Conservation (phyloP, 2,113 vertebrate species). For the Oncorhynchus kisutch region DNA sequence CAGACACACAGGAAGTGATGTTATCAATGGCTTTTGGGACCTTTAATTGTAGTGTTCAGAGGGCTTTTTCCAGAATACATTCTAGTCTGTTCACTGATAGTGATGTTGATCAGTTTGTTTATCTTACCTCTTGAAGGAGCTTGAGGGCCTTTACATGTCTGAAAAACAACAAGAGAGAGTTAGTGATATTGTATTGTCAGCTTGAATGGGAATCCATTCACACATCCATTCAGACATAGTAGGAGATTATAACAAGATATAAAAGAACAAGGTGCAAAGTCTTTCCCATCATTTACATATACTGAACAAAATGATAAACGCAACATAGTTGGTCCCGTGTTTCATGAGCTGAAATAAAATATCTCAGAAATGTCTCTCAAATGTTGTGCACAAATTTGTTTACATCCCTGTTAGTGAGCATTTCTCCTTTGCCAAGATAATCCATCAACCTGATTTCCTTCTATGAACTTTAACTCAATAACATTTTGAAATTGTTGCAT, state of each 20-base stretch:
- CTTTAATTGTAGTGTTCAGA: constrained; percentile 17
- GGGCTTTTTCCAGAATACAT: constrained; percentile 2
- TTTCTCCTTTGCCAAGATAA: too few relatives aligned
- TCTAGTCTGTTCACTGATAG: not conserved
- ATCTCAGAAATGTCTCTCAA: too few relatives aligned
- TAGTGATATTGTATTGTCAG: constrained; percentile 6
- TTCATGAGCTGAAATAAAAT: too few relatives aligned
- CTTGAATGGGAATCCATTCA: not conserved
- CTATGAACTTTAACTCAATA: too few relatives aligned
- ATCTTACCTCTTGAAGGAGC: constrained; percentile 81
- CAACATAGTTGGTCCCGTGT: too few relatives aligned
- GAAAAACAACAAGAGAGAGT: constrained; percentile 53
- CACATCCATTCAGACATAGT: not conserved
- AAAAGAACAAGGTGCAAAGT: not conserved
- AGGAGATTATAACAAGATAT: not conserved
- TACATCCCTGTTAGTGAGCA: too few relatives aligned
- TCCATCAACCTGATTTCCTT: too few relatives aligned
- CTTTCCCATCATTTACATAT: not conserved
- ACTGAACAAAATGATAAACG: not conserved
- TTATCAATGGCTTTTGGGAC: constrained; percentile 43
- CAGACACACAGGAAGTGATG: constrained; percentile 51
- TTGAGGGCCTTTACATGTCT: constrained; percentile 88
- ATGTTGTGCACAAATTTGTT: too few relatives aligned
- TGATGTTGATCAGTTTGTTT: not conserved
- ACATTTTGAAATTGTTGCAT: too few relatives aligned